Conservation (phyloP, 2,113 vertebrate genomes). For the Choloepus hoffmanni region DNA sequence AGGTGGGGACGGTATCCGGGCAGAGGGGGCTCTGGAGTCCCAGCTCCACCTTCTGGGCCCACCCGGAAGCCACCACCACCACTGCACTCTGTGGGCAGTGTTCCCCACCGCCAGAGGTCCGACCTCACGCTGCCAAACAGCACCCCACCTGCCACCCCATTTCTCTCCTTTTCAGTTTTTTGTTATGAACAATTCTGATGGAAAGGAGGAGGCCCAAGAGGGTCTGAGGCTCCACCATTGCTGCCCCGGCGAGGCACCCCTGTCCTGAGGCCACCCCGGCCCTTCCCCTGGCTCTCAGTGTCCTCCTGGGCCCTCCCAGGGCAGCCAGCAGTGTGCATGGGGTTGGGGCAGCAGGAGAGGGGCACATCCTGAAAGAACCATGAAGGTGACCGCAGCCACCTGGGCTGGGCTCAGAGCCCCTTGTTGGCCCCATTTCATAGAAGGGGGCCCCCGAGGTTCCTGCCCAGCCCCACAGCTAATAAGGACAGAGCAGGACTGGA, state of each 20-base stretch:
- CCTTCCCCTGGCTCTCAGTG: rapidly evolving
- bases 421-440: background rate
- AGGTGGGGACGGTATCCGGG: background rate
- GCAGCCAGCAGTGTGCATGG: background rate
- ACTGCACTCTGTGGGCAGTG: rapidly evolving
- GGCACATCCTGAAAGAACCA: background rate
- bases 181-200: background rate
- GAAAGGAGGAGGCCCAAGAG: background rate
- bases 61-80: background rate
- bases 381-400: background rate
- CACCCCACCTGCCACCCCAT: rapidly evolving
- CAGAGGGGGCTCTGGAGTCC: background rate
- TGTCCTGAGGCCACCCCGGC: rapidly evolving
- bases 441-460: background rate
- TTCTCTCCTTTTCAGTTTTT: slow-evolving; percentile 54
- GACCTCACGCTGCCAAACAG: background rate
- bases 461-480: background rate
- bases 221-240: too few relatives aligned
- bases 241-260: too few relatives aligned
- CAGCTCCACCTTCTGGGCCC: rapidly evolving
- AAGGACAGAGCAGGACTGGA: background rate
- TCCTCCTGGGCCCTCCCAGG: background rate
- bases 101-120: background rate
- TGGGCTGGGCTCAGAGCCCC: background rate
- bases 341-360: background rate